A percentile compares a stretch with the other conserved stretches of the same genome.
These are phyloP conservation scores for Trochalopteron elliotii DNA, from an alignment of 2,113 vertebrate species.

Conservation along the genomic window DNA sequence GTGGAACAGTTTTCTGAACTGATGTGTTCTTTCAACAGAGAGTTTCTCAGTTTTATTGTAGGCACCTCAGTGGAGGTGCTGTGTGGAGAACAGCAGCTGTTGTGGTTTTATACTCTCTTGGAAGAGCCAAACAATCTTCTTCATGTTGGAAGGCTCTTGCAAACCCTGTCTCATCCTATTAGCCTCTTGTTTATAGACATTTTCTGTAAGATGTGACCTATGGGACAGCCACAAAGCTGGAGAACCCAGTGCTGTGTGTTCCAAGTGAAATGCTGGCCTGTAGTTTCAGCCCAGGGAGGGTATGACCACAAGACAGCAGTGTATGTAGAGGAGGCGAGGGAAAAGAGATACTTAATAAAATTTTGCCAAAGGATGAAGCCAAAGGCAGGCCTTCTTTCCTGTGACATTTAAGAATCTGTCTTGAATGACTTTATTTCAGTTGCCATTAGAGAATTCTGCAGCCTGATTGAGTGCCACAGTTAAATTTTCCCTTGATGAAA, in stretches of 20 bases:
- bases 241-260: not conserved
- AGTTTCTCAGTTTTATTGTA: not conserved
- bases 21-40: not conserved
- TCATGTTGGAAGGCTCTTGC: not conserved
- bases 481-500: conserved; percentile 59
- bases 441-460: conserved; percentile 29
- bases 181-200: not conserved
- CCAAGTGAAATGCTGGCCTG: not conserved
- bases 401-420: conserved; percentile 11
- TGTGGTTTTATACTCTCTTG: not conserved
- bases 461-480: conserved; percentile 59
- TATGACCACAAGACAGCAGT: not conserved
- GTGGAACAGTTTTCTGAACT: not conserved
- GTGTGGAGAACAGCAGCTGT: not conserved
- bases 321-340: not conserved
- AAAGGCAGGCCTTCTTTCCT: not conserved
- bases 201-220: not conserved
- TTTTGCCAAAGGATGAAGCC: not conserved
- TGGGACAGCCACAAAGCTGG: not conserved
- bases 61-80: not conserved
- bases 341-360: not conserved
- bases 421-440: conserved; percentile 50
- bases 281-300: not conserved
- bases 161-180: not conserved
- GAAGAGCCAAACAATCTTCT: not conserved